Evolutionary conservation across 2,113 vertebrate species (phyloP).

Genomic region (Naja naja): DNA sequence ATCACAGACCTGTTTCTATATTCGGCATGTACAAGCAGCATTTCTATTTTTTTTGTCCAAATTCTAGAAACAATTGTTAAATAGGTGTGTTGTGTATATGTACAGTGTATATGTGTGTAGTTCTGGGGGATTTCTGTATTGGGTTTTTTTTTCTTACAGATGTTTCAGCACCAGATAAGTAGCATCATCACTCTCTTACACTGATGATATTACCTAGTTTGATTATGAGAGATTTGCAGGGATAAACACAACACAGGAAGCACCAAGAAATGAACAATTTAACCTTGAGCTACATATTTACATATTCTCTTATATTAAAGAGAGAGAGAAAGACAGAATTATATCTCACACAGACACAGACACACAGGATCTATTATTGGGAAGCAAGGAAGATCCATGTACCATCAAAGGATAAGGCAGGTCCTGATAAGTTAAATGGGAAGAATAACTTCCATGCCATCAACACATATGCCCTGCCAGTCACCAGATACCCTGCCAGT

Average conservation of each 20-base stretch:
- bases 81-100: background rate
- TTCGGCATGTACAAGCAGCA: background rate
- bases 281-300: background rate
- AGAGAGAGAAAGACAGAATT: background rate
- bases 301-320: background rate
- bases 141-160: background rate
- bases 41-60: background rate
- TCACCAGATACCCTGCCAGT: background rate
- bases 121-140: background rate
- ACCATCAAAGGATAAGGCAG: background rate
- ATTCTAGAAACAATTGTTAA: background rate
- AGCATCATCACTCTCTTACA: background rate
- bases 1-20: background rate
- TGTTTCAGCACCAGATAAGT: background rate
- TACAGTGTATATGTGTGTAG: background rate
- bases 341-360: background rate
- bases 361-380: background rate
- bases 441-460: background rate
- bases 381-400: background rate
- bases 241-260: background rate
- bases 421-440: background rate
- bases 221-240: background rate
- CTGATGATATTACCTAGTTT: background rate
- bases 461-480: background rate
- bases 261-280: background rate